A percentile compares a stretch with the other conserved stretches of the same genome.
Evolutionary conservation across 1,140 invertebrate species (phyloP).

Genomic region (Heliothis subflexa): DNA sequence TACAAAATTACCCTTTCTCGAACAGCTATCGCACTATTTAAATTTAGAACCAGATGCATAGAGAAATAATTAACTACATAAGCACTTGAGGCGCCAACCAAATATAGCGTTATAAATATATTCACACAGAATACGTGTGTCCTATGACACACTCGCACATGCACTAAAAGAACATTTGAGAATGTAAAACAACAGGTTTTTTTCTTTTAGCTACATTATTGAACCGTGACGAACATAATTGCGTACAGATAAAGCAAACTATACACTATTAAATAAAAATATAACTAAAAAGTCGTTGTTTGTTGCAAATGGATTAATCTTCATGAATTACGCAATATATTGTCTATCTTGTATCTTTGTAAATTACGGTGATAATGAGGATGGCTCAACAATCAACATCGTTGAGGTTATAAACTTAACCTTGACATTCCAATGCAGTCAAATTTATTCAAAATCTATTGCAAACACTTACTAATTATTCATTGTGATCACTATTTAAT

Average conservation of each 20-base stretch:
- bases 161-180: slow-evolving; percentile 3
- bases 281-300: neutral
- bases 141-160: slow-evolving; percentile 19
- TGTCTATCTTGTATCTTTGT: too few relatives aligned
- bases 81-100: neutral
- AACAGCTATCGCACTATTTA: neutral
- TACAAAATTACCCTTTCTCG: neutral
- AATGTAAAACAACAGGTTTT: neutral
- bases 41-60: neutral
- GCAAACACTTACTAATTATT: slow-evolving; percentile 1
- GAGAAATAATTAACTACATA: neutral
- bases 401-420: slow-evolving; percentile 26
- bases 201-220: neutral
- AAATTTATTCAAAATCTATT: neutral
- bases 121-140: neutral
- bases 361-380: too few relatives aligned
- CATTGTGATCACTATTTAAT: neutral
- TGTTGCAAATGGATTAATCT: neutral
- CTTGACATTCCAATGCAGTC: neutral
- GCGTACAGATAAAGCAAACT: neutral
- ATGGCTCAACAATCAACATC: neutral
- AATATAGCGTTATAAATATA: neutral
- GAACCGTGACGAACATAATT: neutral
- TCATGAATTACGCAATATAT: neutral
- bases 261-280: neutral